phyloP scores from a whole-genome alignment of 2,113 vertebrate genomes.

The Gallinago paraguaiae region DNA sequence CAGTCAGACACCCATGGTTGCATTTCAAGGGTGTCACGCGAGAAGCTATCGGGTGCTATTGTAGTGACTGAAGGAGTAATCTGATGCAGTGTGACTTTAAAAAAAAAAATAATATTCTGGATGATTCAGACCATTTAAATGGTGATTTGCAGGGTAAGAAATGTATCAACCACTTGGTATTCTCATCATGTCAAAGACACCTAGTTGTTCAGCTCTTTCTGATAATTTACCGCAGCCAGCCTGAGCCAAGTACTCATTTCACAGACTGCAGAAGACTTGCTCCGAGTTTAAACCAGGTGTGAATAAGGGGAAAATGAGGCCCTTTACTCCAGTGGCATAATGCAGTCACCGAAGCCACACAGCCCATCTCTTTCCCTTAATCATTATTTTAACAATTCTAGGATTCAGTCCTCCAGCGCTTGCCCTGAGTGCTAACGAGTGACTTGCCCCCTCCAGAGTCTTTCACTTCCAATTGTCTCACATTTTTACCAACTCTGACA shows the following conservation, averaged over 20 bases:
- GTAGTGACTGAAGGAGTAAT: not conserved
- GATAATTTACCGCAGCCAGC: conserved; percentile 18
- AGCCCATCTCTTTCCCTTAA: not conserved
- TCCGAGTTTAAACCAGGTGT: conserved; percentile 20
- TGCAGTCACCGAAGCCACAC: not conserved
- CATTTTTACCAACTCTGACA: not conserved
- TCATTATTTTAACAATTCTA: not conserved
- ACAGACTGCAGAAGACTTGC: conserved; percentile 10
- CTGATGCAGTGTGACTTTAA: conserved; percentile 9
- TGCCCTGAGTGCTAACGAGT: not conserved
- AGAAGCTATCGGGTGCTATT: not conserved
- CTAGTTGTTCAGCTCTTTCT: conserved; percentile 26
- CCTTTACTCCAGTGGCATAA: not conserved
- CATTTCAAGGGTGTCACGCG: not conserved
- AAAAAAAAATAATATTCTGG: not conserved
- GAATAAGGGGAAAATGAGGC: conserved; percentile 20
- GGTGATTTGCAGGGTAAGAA: conserved; percentile 45
- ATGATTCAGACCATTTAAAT: conserved; percentile 38
- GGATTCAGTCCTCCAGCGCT: not conserved
- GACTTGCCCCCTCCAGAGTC: not conserved
- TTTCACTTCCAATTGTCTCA: not conserved
- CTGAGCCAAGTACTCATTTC: conserved; percentile 42
- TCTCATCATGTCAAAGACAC: conserved; percentile 48
- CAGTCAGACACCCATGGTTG: not conserved
- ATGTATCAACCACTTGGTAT: conserved; percentile 17